Base-by-base conservation (phyloP, 2,113 vertebrate genomes). In the Cololabis saira region DNA sequence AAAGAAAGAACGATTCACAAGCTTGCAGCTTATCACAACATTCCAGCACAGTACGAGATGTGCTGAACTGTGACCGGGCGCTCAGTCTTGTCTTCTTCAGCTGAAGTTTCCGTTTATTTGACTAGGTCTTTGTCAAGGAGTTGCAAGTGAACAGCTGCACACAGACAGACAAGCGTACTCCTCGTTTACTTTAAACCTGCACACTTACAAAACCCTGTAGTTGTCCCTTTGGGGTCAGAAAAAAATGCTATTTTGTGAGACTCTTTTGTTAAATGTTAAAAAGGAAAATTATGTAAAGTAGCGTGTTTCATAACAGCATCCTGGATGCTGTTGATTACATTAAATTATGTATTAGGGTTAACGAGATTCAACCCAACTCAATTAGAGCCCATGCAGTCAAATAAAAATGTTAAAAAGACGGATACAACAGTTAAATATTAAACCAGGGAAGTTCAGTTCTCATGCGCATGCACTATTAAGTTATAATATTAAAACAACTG, bases 11-110 rank as follows among this genome's bases (percentile, higher is more conserved):
- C 18, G 51, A 65, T 49, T 53, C 58, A 44, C 67, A 67, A 62
- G 61, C 71, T 71, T 24, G 65, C 14, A 56, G 67, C 74, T 84
- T 79, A 81, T 85, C 82, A 19, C 42, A 53, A 79, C 56, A 17
- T 65, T 71, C 44, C 71, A 77, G 67, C 63, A 74, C 43, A 64
- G 55, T 43, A 18, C 57, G 53, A 61, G 62, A 76, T 41, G 18
- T 4, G 30, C 49, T 60, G 67, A 84, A 66, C 71, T 63, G 71
- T 68, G 79, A 84, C 81, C 65, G 48, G 76, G 48, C 71, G 37
- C 61, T 66, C 60, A 30, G 18, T 56, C 37, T 37, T 47, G 45
- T 17, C 64, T n/a, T n/a, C 18, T 74, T 14, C 19, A 52, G 27
- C 49, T 59, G 45, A 40, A 70, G 60, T 67, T 83, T 11, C 42